Evolutionary conservation across 1,140 invertebrate genomes (phyloP), one percentile per base, ranked within the genome.

Genomic region (Aphaenogaster ashmeadi): DNA sequence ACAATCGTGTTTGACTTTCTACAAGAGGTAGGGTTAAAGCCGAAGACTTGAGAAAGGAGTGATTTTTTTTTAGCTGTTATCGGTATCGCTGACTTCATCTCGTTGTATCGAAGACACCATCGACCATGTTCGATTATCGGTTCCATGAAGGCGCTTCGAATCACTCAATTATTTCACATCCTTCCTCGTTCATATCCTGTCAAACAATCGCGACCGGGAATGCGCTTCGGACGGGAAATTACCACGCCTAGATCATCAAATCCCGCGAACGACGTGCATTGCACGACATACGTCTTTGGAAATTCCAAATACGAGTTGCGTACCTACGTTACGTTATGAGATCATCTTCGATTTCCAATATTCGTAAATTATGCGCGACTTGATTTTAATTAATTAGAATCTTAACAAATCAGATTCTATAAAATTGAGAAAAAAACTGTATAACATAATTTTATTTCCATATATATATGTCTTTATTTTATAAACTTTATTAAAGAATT

Each of bases 181-280:
- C 69, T 84, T 84, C 27, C 44, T 84, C n/a, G 80, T n/a, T 84
- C 80, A 84, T 84, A 84, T 75, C 69, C 69, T 60, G 80, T 84
- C 54, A 84, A 84, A 84, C 69, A 84, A 38, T 62, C 27, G 67
- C 18, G 38, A 50, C 41, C 27, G n/a, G 4, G 21, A 44, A 83
- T 18, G 41, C 15, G 18, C 79, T 27, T 66, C 8, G 21, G 27
- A 60, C 67, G 69, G 69, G 54, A 75, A 84, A 84, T 84, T 84
- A 75, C 69, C 80, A 60, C 69, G 15, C 54, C 69, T 75, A 74
- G 79, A 36, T 21, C 41, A 36, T 36, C 36, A 47, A 54, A 79
- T 79, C 7, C 60, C 18, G 33, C 36, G 58, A 64, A 36, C 33
- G 7, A 21, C 3, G 27, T 18, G 21, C 54, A 9, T 5, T 50